A percentile compares a stretch with the other conserved stretches of the same genome.
phyloP scores from a whole-genome alignment of 2,888 invertebrate species.

The Chironomus tentans region DNA sequence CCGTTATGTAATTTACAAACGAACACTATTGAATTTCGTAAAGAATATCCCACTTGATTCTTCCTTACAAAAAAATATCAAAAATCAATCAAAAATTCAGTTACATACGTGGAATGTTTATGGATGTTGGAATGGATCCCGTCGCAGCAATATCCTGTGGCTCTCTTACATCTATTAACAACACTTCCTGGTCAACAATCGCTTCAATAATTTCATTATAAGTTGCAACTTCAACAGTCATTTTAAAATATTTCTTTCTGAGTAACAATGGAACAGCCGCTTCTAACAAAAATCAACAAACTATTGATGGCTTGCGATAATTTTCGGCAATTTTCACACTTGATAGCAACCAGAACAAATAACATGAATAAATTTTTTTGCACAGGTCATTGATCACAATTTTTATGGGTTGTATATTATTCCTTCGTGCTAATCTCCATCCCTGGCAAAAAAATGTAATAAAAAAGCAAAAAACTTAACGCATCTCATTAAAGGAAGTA shows the following conservation, averaged over 20 bases:
- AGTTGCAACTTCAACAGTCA: constrained; percentile 6
- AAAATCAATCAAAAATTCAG: constrained; percentile 28
- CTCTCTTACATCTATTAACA: constrained; percentile 69
- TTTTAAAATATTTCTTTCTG: not conserved
- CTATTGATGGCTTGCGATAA: not conserved
- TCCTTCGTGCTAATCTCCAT: too few species aligned
- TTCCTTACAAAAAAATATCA: not conserved
- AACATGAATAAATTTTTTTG: not conserved
- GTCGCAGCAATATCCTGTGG: constrained; percentile 55
- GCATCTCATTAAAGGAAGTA: too few species aligned
- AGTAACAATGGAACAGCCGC: not conserved
- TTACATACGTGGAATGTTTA: constrained; percentile 61
- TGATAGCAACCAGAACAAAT: not conserved
- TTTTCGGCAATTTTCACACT: not conserved
- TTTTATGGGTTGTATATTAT: not conserved
- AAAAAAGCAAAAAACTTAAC: too few species aligned
- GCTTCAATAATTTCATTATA: constrained; percentile 44
- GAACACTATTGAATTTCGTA: too few species aligned
- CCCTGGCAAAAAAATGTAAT: too few species aligned
- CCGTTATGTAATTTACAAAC: too few species aligned
- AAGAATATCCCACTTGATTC: too few species aligned
- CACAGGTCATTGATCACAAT: not conserved
- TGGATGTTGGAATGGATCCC: constrained; percentile 61
- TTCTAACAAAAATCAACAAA: not conserved
- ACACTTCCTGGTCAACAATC: constrained; percentile 42